These are phyloP conservation scores for Onchidella celtica DNA, from an alignment of 2,888 invertebrate genomes.

Conservation along the genomic window DNA sequence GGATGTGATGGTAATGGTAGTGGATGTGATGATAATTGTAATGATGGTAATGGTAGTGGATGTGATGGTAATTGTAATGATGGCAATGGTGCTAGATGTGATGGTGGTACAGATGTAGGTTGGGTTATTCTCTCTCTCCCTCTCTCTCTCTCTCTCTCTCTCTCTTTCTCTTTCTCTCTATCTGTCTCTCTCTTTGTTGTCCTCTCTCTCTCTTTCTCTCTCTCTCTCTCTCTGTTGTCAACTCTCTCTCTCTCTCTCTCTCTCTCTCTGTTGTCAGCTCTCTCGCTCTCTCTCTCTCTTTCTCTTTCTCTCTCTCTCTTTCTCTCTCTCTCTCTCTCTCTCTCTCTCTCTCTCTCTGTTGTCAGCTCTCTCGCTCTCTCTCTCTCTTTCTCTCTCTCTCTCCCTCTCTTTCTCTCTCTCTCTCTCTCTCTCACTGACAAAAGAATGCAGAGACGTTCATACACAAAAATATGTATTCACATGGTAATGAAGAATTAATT, in stretches of 20 bases:
- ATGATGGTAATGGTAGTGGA: neutral
- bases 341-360: no score
- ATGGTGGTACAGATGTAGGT: no score
- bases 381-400: no score
- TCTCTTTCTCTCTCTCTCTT: constrained; percentile 7
- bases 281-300: neutral
- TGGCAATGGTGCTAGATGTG: neutral
- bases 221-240: neutral
- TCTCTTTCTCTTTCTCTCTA: constrained; percentile 5
- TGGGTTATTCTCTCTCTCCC: constrained; percentile 23
- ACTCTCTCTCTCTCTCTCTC: constrained; percentile 16
- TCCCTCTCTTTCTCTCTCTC: no score
- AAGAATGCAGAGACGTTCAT: no score
- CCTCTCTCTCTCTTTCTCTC: neutral
- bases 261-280: neutral
- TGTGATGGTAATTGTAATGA: neutral
- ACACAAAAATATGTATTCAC: no score
- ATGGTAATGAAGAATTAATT: no score
- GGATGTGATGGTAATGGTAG: no score
- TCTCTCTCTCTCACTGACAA: no score
- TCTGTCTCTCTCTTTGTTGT: neutral
- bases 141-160: constrained; percentile 27
- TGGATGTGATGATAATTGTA: neutral
- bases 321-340: no score
- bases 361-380: no score